Conservation (phyloP, 1,140 invertebrate genomes). For the Triops cancriformis region DNA sequence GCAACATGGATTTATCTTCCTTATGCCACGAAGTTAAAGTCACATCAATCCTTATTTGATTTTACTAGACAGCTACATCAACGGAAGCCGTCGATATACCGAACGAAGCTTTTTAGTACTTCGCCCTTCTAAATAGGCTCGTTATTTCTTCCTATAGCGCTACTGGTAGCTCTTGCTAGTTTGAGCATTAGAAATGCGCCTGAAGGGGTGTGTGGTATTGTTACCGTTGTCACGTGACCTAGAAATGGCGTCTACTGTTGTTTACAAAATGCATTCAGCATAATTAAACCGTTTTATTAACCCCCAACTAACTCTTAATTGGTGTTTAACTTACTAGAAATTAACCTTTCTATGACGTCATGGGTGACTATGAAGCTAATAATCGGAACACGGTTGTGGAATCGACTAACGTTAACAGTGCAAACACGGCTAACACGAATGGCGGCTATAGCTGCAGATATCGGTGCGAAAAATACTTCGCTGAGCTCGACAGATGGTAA, state of each 20-base stretch:
- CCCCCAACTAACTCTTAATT: neutral
- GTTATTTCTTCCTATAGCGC: no score
- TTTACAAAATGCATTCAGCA: neutral
- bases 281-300: neutral
- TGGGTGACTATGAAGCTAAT: neutral
- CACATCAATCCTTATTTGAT: no score
- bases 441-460: slow-evolving; percentile 5
- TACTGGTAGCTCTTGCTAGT: no score
- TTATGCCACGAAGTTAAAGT: no score
- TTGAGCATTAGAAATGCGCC: no score
- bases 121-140: no score
- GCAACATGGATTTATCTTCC: no score
- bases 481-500: slow-evolving; percentile 26
- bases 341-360: slow-evolving; percentile 11
- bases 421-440: neutral
- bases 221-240: neutral
- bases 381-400: neutral
- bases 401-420: neutral
- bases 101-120: no score
- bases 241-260: neutral
- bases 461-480: slow-evolving; percentile 27
- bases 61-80: no score
- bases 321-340: slow-evolving; percentile 3
- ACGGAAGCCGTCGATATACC: no score
- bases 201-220: no score